Percentiles rank a stretch among this genome's conserved stretches.
These are phyloP conservation scores for Ptychoptera contaminata DNA, from an alignment of 2,888 invertebrate genomes.

Conservation along the genomic window DNA sequence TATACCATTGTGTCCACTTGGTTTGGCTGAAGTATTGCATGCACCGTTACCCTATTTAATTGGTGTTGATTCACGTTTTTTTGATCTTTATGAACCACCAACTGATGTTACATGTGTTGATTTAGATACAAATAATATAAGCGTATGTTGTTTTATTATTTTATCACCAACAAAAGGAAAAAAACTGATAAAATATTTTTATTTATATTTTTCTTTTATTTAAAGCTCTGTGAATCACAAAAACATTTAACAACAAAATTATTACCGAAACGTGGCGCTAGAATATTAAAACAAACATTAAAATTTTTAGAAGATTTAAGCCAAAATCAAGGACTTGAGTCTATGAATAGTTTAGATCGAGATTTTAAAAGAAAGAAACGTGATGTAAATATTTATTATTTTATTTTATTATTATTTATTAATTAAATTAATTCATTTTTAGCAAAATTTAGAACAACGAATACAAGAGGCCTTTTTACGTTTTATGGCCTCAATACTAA, in stretches of 20 bases:
- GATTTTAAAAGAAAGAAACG: constrained; percentile 68
- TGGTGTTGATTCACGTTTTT: constrained; percentile 93
- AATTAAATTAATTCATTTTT: too few species aligned
- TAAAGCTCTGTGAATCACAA: constrained; percentile 72
- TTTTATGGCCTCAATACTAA: constrained; percentile 84
- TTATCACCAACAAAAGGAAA: background rate
- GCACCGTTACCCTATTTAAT: constrained; percentile 96
- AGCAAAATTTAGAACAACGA: constrained; percentile 75
- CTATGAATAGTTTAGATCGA: constrained; percentile 56
- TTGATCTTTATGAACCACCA: constrained; percentile 93
- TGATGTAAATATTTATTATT: too few species aligned
- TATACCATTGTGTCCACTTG: constrained; percentile 94
- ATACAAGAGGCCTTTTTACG: constrained; percentile 95
- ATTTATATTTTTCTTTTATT: constrained; percentile 2
- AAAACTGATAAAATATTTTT: too few species aligned
- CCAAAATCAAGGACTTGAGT: constrained; percentile 32
- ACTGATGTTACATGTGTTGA: constrained; percentile 95
- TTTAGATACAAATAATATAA: constrained; percentile 93
- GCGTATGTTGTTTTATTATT: constrained; percentile 35
- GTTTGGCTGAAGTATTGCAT: constrained; percentile 87
- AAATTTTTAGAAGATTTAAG: constrained; percentile 56
- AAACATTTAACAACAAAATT: constrained; percentile 63
- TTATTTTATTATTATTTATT: too few species aligned
- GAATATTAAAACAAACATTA: constrained; percentile 61
- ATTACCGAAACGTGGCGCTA: constrained; percentile 73